Percentiles rank a stretch among this genome's conserved stretches.
Conservation (phyloP, 2,888 invertebrate species). For the Drosophila colorata region DNA sequence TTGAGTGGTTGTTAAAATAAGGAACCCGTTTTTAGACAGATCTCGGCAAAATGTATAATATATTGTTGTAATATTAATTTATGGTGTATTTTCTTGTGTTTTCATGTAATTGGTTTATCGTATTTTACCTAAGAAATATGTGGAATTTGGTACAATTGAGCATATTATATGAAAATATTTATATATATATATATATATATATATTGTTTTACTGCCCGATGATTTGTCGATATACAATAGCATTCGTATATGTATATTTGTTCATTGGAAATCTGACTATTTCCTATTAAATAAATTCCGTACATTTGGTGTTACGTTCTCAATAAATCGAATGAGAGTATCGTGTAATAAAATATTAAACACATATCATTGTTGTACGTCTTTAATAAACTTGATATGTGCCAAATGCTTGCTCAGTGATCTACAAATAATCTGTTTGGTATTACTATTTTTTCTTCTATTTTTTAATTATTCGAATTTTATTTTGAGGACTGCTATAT, state of each 20-base stretch:
- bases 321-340: slow-evolving; percentile 1
- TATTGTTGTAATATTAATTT: slow-evolving; percentile 3
- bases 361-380: slow-evolving; percentile 39
- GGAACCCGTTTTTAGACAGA: slow-evolving; percentile 29
- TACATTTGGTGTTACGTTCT: slow-evolving; percentile 22
- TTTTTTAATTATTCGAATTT: neutral
- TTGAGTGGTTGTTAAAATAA: slow-evolving; percentile 15
- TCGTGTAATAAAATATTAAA: slow-evolving; percentile 14
- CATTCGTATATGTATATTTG: slow-evolving; percentile 18
- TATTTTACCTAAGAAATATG: slow-evolving; percentile 6
- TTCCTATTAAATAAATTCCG: slow-evolving; percentile 33
- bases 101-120: neutral
- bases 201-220: slow-evolving; percentile 2
- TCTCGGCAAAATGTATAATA: slow-evolving; percentile 22
- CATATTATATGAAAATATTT: slow-evolving; percentile 20
- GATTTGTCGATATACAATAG: neutral
- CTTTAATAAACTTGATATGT: slow-evolving; percentile 41
- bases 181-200: neutral
- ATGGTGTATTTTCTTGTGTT: neutral
- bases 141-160: slow-evolving; percentile 36
- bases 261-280: slow-evolving; percentile 25
- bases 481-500: neutral
- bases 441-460: neutral
- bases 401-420: slow-evolving; percentile 45
- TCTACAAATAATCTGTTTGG: slow-evolving; percentile 5